Evolutionary conservation across 2,888 invertebrate species (phyloP), one percentile per base, ranked within the genome.

Genomic region (Lithophane leautieri): DNA sequence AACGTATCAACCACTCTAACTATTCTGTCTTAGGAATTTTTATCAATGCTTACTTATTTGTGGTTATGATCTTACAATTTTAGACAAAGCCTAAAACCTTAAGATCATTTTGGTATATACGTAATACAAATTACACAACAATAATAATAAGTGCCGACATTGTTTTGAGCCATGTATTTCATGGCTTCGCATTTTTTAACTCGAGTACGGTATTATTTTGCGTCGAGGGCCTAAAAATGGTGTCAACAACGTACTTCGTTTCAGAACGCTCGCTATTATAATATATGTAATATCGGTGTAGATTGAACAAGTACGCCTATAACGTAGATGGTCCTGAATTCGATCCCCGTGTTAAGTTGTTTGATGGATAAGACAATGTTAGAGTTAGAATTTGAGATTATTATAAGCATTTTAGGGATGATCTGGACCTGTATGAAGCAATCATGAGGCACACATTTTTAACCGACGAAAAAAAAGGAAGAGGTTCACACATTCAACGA

Each of bases 161-260:
- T 74, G 63, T 84, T 74, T 47, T n/a, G 44, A 54, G 28, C 34
- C 66, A 34, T 34, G 47, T 40, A 73, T 67, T 70, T 68, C 44
- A 75, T 47, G 65, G 28, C 65, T 65, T 67, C 34, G n/a, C 84
- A 81, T 84, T 81, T 81, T 84, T 84, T 81, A 47, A 44, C 58
- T 68, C 52, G 12, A 83, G 68, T 40, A 34, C 56, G 66, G 69
- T 62, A 84, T 81, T 80, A 84, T 81, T 81, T 61, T 68, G 34
- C 69, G 81, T 70, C 62, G 42, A 76, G 76, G 14, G 69, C 22
- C 61, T 67, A 61, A 68, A 76, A 84, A 81, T 72, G 85, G 71
- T 82, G 82, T 82, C 82, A 82, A 82, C 82, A 82, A 71, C 70
- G 67, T 34, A 58, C 81, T 82, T 81, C 69, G 76, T 84, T 75